Evolutionary conservation across 2,888 invertebrate genomes (phyloP), one percentile per base, ranked within the genome.

Genomic region (Rotaria sp.): DNA sequence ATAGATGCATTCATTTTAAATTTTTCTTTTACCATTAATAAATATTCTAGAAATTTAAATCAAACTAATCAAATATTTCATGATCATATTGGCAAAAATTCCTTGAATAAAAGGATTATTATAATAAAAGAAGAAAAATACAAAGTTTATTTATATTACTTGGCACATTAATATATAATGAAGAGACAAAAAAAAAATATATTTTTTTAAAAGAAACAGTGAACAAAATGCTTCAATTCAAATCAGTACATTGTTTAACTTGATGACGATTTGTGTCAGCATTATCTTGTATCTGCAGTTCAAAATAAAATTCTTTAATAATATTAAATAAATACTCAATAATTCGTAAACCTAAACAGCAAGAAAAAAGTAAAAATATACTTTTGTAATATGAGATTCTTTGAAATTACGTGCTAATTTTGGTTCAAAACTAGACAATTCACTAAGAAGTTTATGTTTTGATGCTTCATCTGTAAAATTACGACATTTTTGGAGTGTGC

Each of bases 281-380:
- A 80, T 80, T 80, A 18, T 80, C 80, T 26, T 45, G 80, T 26
- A 80, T 80, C 80, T 45, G 45, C n/a, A 80, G n/a, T n/a, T 80
- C 45, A n/a, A 80, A 80, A 45, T 80, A 80, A 45, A 45, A n/a
- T 80, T 45, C n/a, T 80, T 80, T n/a, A 80, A 80, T 45, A 80
- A 80, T 80, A 45, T 80, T 15, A 80, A n/a, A 80, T 80, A 80
- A 80, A 80, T n/a, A 45, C 80, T 45, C 24, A 80, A 45, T n/a
- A 80, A 80, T 80, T 80, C 80, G n/a, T 45, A 80, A 26, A 45
- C 80, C 80, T 80, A 7, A 41, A 26, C 41, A 24, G n/a, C n/a
- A n/a, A n/a, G n/a, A 21, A 26, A 75, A 41, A 45, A 10, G 3
- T 26, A 41, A 38, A 74, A 7, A 21, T 45, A 35, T 74, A 80